Conservation (phyloP, 2,797 vertebrate genomes). For the Pterois miles region DNA sequence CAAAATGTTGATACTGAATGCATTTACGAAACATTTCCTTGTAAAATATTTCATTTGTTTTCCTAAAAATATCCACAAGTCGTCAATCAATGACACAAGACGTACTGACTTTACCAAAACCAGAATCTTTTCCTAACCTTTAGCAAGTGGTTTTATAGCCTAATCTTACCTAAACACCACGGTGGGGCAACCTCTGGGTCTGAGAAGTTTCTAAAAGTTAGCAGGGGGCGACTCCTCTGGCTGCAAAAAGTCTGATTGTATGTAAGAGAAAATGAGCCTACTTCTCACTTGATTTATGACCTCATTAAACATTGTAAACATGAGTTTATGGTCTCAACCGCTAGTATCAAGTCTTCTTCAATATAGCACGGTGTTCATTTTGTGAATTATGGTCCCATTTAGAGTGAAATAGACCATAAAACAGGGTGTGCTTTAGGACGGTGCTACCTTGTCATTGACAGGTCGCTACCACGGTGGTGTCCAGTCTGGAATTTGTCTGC, state of each 20-base stretch:
- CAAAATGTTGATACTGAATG: background rate
- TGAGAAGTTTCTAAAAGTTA: background rate
- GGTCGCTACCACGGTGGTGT: background rate
- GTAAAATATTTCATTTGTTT: background rate
- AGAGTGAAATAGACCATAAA: background rate
- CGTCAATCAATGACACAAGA: too few species aligned
- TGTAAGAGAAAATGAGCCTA: too few species aligned
- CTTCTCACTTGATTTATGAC: too few species aligned
- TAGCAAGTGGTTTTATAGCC: background rate
- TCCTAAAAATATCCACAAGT: background rate
- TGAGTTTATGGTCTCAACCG: accelerated
- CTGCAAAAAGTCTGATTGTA: too few species aligned
- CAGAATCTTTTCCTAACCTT: background rate
- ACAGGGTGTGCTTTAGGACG: too few species aligned
- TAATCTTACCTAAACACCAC: background rate
- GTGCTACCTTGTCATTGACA: background rate
- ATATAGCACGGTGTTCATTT: background rate
- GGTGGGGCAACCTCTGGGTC: background rate
- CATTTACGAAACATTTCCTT: background rate
- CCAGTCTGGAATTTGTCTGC: background rate
- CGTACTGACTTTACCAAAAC: background rate
- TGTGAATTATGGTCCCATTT: background rate
- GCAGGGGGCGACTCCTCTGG: too few species aligned
- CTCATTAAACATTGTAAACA: background rate
- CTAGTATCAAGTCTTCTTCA: background rate